Base-by-base conservation (phyloP, 2,888 invertebrate genomes). In the Rhogogaster chlorosoma region DNA sequence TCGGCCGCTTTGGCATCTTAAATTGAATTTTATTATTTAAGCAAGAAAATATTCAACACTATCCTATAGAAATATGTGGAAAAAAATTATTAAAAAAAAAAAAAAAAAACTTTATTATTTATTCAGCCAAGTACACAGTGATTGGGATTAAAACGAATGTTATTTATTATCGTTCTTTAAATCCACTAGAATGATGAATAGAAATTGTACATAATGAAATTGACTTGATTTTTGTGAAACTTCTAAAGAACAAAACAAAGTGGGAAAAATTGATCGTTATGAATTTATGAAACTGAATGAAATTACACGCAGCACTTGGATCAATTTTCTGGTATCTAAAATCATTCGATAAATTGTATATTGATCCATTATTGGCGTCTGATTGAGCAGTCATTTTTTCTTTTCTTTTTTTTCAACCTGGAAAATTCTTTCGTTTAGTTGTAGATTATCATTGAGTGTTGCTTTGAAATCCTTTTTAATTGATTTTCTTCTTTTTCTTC, bases 1-100 rank as follows among this genome's bases (percentile, higher is more conserved):
- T 96, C 97, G 87, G 97, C 96, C 86, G 96, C 96, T 87, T 94
- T 96, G 90, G 94, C 95, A 87, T 90, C 90, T 83, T 93, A 90
- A 91, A 87, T 87, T 90, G 88, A 90, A 89, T 91, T 88, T 92
- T 85, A 75, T 80, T 61, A 80, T 61, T 61, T 22, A 91, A 90
- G 90, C 89, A 88, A 90, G 89, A 90, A 92, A 91, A 91, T 93
- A 92, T 91, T 90, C 91, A 87, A 91, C 91, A 90, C 91, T 42
- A 87, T 85, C 29, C 53, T 38, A 85, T 73, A 67, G 75, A 12
- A 80, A 53, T 85, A 86, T 85, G 53, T 45, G 36, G 9, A 73
- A 42, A 57, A 57, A 53, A n/a, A n/a, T n/a, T n/a, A n/a, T n/a
- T n/a, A n/a, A n/a, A n/a, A n/a, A n/a, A n/a, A n/a, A n/a, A n/a